Base-by-base conservation (phyloP, 2,888 invertebrate genomes). In the Papilio elwesi region DNA sequence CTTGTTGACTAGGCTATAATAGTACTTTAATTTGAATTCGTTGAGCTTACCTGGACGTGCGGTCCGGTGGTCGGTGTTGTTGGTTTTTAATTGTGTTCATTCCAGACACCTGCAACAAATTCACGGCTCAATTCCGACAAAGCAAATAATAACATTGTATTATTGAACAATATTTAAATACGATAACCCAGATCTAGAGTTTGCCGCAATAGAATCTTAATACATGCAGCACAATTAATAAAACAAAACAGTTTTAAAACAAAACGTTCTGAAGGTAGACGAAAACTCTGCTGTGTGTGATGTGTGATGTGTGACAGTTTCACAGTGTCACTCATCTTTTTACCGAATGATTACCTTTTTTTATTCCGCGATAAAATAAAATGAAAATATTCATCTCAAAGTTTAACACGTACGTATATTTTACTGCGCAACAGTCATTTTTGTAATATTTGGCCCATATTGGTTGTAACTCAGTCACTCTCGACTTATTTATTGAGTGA, bases 91-190 rank as follows among this genome's bases (percentile, higher is more conserved):
- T 81, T 83, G 89, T 85, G 87, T 82, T 88, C 92, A 93, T 93
- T 90, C 89, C 93, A 90, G 83, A 87, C 85, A 87, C 82, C 93
- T 93, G 92, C 69, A 90, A 92, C 83, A 87, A 90, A 71, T 68
- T 53, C 55, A 63, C 57, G 8, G n/a, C 16, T 62, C 43, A 72
- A 66, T 71, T 66, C 59, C 16, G 26, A 11, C 15, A n/a, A 43
- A 26, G 38, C 6, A 71, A 71, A 71, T 59, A 66, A 13, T 49
- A 62, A 43, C 43, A 68, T 36, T 16, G 66, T 53, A 63, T 68
- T 55, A 64, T 48, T 36, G 67, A 53, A 67, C 53, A 68, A 68
- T 12, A 53, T 63, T 13, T 36, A 15, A 49, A 51, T 48, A 43
- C 15, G 4, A 75, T 15, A 74, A 69, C 67, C 15, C 11, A 13